A percentile compares a stretch with the other conserved stretches of the same genome.
phyloP scores from a whole-genome alignment of 1,140 invertebrate genomes.

The Drosophila tristis region DNA sequence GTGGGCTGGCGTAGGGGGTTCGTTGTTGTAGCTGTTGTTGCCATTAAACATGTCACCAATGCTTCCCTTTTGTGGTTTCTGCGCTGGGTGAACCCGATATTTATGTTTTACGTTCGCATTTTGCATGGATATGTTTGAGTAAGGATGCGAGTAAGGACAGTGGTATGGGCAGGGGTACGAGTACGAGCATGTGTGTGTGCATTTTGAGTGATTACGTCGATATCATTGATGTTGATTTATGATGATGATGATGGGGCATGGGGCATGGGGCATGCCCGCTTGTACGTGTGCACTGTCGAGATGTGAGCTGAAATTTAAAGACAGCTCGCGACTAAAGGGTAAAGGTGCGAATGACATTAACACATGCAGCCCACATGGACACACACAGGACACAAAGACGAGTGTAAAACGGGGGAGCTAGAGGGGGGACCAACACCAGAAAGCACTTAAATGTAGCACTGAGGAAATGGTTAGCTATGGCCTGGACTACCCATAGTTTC shows the following conservation, averaged over 20 bases:
- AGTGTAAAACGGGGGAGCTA: not conserved
- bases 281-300: slow-evolving; percentile 14
- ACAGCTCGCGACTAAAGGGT: not conserved
- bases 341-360: slow-evolving; percentile 39
- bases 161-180: slow-evolving; percentile 1
- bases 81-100: slow-evolving; percentile 44
- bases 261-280: slow-evolving; percentile 7
- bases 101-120: slow-evolving; percentile 63
- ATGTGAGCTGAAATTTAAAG: slow-evolving; percentile 49
- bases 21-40: slow-evolving; percentile 48
- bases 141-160: too few relatives aligned
- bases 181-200: slow-evolving; percentile 29
- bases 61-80: slow-evolving; percentile 66
- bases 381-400: slow-evolving; percentile 5
- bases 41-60: slow-evolving; percentile 77
- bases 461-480: too few relatives aligned
- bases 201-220: slow-evolving; percentile 82
- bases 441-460: too few relatives aligned
- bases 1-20: slow-evolving; percentile 6
- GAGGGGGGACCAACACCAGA: too few relatives aligned
- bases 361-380: slow-evolving; percentile 1
- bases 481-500: too few relatives aligned
- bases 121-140: slow-evolving; percentile 16
- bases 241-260: slow-evolving; percentile 59
- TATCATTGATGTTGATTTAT: slow-evolving; percentile 83